A percentile compares a stretch with the other conserved stretches of the same genome.
phyloP scores from a whole-genome alignment of 2,113 vertebrate species.

The Gambusia holbrooki region DNA sequence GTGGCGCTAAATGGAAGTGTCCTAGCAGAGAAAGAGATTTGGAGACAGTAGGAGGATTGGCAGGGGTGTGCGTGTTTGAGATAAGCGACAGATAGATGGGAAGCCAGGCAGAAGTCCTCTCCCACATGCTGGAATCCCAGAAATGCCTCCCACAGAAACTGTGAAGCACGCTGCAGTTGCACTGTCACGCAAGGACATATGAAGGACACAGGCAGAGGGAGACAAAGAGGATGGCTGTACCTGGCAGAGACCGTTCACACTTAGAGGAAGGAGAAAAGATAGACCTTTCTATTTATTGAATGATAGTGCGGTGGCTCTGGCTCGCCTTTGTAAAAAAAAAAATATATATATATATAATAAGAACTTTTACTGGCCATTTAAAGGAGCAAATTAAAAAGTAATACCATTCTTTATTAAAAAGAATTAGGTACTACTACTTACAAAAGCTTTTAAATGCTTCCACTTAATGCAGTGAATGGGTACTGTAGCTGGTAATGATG shows the following conservation, averaged over 20 bases:
- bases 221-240: constrained; percentile 41
- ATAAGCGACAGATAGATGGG: constrained; percentile 68
- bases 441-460: constrained; percentile 10
- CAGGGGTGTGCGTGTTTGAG: constrained; percentile 68
- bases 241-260: constrained; percentile 31
- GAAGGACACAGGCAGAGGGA: constrained; percentile 61
- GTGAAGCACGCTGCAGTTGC: constrained; percentile 58
- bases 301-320: constrained; percentile 12
- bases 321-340: constrained; percentile 7
- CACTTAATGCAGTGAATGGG: neutral
- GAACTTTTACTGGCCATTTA: constrained; percentile 17
- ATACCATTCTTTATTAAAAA: constrained; percentile 17
- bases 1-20: constrained; percentile 44
- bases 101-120: constrained; percentile 60
- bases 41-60: constrained; percentile 48
- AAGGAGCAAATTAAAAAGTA: constrained; percentile 41
- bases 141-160: constrained; percentile 61
- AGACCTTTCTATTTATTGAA: constrained; percentile 18
- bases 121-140: constrained; percentile 65
- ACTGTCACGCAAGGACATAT: constrained; percentile 71
- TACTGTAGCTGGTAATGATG: constrained; percentile 15
- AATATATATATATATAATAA: neutral
- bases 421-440: constrained; percentile 12
- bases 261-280: constrained; percentile 8
- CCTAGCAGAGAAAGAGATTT: constrained; percentile 45